These are phyloP conservation scores for Casuarius casuarius DNA, from an alignment of 2,113 vertebrate species.

Conservation along the genomic window DNA sequence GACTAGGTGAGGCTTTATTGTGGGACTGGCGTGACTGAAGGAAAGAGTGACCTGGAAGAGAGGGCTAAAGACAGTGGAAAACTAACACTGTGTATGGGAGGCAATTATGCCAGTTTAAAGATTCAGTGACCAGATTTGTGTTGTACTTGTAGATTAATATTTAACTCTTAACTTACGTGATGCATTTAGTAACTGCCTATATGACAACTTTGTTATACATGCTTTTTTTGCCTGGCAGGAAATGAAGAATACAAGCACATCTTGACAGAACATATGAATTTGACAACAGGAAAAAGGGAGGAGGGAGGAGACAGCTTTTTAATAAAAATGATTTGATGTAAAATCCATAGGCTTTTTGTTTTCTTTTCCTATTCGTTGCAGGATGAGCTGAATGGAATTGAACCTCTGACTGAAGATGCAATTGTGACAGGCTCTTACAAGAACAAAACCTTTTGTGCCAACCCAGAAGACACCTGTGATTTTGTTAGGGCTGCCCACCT, in stretches of 20 bases:
- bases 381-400: slow-evolving; percentile 77
- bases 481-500: slow-evolving; percentile 82
- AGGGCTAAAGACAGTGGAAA: background rate
- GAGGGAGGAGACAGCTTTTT: background rate
- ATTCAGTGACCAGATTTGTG: background rate
- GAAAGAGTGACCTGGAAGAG: background rate
- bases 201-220: too few relatives aligned
- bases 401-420: slow-evolving; percentile 81
- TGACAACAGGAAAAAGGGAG: background rate
- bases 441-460: slow-evolving; percentile 81
- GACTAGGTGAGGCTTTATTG: background rate
- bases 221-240: background rate
- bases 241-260: background rate
- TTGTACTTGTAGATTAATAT: background rate
- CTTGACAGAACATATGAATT: background rate
- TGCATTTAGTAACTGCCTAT: background rate
- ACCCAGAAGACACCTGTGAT: slow-evolving; percentile 85
- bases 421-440: slow-evolving; percentile 80
- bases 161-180: too few relatives aligned
- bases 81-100: background rate
- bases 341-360: background rate
- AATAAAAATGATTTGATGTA: background rate
- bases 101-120: background rate
- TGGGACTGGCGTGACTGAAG: background rate
- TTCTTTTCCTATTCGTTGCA: slow-evolving; percentile 35